A percentile compares a stretch with the other conserved stretches of the same genome.
These are phyloP conservation scores for Amphipoea lucens DNA, from an alignment of 2,888 invertebrate species.

Conservation along the genomic window DNA sequence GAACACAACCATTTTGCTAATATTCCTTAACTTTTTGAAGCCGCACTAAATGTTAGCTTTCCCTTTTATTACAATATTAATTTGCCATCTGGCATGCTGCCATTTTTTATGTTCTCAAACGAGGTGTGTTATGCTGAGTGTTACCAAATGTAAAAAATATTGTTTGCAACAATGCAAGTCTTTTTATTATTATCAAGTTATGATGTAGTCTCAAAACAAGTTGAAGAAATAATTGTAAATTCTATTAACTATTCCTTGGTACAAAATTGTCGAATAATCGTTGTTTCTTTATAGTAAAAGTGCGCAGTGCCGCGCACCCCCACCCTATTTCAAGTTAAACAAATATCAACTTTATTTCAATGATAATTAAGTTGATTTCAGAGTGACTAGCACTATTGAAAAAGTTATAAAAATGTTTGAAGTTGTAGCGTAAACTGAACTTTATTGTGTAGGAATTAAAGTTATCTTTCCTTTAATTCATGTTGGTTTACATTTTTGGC, in stretches of 20 bases:
- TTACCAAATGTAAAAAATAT: constrained; percentile 41
- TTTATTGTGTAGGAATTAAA: too few relatives aligned
- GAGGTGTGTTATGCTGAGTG: constrained; percentile 68
- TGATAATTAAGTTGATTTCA: too few relatives aligned
- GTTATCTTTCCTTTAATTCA: too few relatives aligned
- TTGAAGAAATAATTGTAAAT: background rate
- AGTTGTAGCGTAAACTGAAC: too few relatives aligned
- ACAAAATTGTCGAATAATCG: background rate
- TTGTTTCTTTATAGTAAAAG: background rate
- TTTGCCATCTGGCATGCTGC: constrained; percentile 72
- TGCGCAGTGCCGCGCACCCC: too few relatives aligned
- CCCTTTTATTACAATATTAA: constrained; percentile 61
- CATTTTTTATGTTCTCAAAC: constrained; percentile 62
- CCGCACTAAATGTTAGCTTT: constrained; percentile 71
- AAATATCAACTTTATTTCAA: too few relatives aligned
- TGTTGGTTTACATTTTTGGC: too few relatives aligned
- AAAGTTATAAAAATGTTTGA: too few relatives aligned
- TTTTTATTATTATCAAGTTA: constrained; percentile 28
- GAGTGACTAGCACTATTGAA: too few relatives aligned
- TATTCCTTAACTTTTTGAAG: constrained; percentile 52
- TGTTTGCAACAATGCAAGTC: constrained; percentile 1
- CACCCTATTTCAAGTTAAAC: too few relatives aligned
- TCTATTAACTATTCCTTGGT: background rate
- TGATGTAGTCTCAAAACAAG: constrained; percentile 48
- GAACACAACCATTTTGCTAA: constrained; percentile 58